These are phyloP conservation scores for Leucania comma DNA, from an alignment of 2,888 invertebrate species.

Conservation along the genomic window DNA sequence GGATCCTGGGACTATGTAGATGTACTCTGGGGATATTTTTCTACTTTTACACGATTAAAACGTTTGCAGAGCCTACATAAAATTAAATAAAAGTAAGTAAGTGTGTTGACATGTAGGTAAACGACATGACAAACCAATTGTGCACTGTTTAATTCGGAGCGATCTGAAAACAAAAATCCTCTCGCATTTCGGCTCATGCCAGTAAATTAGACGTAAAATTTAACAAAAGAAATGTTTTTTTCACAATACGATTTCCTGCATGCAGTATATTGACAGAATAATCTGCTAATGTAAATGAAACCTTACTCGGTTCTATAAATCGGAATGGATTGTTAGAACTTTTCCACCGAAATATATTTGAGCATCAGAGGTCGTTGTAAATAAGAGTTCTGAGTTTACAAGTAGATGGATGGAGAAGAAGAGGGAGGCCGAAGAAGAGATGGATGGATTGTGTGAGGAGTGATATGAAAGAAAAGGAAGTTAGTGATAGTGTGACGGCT, in stretches of 20 bases:
- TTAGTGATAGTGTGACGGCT: too few species aligned
- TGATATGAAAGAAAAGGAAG: too few species aligned
- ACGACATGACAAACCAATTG: conserved; percentile 18
- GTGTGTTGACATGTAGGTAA: conserved; percentile 7
- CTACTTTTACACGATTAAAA: too few species aligned
- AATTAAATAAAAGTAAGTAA: conserved; percentile 8
- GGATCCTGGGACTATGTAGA: too few species aligned
- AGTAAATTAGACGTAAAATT: conserved; percentile 40
- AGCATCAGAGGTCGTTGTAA: conserved; percentile 48
- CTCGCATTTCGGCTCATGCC: conserved; percentile 2
- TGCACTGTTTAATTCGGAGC: neutral
- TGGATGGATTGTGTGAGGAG: too few species aligned
- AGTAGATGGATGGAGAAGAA: too few species aligned
- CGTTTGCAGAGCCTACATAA: neutral
- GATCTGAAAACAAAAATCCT: conserved; percentile 2
- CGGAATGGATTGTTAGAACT: conserved; percentile 53
- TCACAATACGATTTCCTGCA: conserved; percentile 22
- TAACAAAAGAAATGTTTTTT: conserved; percentile 23
- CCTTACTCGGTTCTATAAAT: conserved; percentile 49
- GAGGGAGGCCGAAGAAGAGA: too few species aligned
- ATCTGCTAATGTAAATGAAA: conserved; percentile 58
- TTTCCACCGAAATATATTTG: conserved; percentile 48
- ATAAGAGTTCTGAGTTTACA: too few species aligned
- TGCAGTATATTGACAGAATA: conserved; percentile 48
- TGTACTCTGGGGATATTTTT: too few species aligned